Percentiles rank a stretch among this genome's conserved stretches.
phyloP scores from a whole-genome alignment of 2,113 vertebrate species.

The Syngnathus typhle region DNA sequence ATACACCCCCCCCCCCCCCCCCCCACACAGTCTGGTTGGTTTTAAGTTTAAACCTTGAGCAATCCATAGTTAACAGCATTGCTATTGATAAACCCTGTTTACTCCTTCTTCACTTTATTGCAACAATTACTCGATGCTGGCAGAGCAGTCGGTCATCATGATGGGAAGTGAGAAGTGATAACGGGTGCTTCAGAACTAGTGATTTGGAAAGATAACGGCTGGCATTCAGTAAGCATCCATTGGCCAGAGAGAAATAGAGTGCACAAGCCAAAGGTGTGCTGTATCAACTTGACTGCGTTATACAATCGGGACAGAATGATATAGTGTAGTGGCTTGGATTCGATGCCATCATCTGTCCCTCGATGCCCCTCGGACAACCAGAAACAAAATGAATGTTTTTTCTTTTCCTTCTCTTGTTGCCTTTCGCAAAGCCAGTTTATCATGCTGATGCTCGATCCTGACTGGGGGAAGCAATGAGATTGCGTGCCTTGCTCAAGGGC shows the following conservation, averaged over 20 bases:
- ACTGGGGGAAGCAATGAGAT: background rate
- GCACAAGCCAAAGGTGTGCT: constrained; percentile 10
- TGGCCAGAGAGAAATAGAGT: constrained; percentile 12
- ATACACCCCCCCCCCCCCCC: too few species aligned
- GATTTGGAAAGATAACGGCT: constrained; percentile 24
- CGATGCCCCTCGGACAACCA: constrained; percentile 1
- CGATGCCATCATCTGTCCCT: constrained; percentile 4
- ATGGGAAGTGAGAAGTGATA: constrained; percentile 29
- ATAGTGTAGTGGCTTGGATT: constrained; percentile 5
- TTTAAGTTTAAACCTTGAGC: too few species aligned
- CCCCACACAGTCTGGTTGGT: too few species aligned
- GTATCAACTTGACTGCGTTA: constrained; percentile 6
- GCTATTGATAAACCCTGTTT: background rate
- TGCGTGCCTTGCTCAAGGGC: constrained; percentile 36
- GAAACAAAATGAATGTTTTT: constrained; percentile 7
- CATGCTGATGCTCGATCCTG: constrained; percentile 13
- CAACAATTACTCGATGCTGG: constrained; percentile 26
- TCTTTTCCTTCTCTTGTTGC: background rate
- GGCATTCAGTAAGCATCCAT: constrained; percentile 3
- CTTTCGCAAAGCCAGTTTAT: constrained; percentile 18
- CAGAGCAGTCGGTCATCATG: constrained; percentile 1
- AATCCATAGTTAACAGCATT: too few species aligned
- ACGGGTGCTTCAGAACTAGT: constrained; percentile 2
- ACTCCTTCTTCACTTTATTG: constrained; percentile 12
- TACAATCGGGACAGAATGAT: constrained; percentile 6